Percentiles rank a stretch among this genome's conserved stretches.
phyloP scores from a whole-genome alignment of 1,140 invertebrate genomes.

The Drosophila eugracilis region DNA sequence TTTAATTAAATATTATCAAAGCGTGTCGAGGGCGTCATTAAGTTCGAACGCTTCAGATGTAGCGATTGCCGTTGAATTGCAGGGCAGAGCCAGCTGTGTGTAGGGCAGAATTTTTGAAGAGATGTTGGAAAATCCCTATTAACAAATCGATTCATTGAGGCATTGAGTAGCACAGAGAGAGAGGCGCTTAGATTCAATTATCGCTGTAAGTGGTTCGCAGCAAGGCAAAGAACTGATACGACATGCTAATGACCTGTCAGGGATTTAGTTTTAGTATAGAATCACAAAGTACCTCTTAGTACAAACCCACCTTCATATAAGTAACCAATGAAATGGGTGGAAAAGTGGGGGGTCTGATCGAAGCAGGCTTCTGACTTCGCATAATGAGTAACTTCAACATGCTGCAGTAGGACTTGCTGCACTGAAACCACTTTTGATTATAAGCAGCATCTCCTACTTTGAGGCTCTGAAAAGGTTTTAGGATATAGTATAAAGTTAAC shows the following conservation, averaged over 20 bases:
- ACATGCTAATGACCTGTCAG: constrained; percentile 73
- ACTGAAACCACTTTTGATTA: constrained; percentile 80
- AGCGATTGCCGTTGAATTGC: constrained; percentile 14
- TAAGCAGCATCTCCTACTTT: constrained; percentile 75
- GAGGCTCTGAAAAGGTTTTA: constrained; percentile 45
- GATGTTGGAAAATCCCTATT: constrained; percentile 20
- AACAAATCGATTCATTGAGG: constrained; percentile 5
- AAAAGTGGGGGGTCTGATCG: constrained; percentile 73
- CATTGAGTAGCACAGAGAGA: neutral
- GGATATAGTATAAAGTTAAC: too few species aligned
- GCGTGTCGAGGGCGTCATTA: constrained; percentile 68
- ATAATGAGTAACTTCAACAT: constrained; percentile 66
- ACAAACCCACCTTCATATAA: constrained; percentile 78
- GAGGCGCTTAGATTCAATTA: constrained; percentile 10
- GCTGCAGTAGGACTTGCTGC: constrained; percentile 57
- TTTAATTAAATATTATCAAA: constrained; percentile 82
- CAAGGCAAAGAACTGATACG: constrained; percentile 75
- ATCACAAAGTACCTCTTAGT: too few species aligned
- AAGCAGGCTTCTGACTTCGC: constrained; percentile 73
- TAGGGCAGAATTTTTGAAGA: constrained; percentile 3
- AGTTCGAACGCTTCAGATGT: constrained; percentile 22
- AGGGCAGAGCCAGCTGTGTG: neutral
- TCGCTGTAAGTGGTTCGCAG: constrained; percentile 61
- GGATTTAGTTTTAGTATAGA: neutral
- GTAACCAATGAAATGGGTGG: constrained; percentile 76